Conservation (phyloP, 2,797 vertebrate species). For the Dryobates pubescens region DNA sequence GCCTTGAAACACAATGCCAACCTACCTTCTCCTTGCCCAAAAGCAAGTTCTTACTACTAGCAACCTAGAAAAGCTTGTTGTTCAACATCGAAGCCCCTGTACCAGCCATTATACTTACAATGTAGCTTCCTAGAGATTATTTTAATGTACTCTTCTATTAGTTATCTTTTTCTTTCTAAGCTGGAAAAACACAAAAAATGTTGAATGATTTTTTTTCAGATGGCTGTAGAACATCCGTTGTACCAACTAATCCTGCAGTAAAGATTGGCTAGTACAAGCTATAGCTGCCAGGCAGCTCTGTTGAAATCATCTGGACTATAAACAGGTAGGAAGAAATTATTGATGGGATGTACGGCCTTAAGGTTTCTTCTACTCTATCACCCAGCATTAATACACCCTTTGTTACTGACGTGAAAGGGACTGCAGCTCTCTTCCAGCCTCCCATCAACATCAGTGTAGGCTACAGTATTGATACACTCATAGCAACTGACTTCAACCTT, state of each 20-base stretch:
- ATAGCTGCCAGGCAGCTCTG: not conserved
- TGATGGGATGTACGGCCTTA: not conserved
- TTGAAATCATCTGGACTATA: not conserved
- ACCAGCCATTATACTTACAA: not conserved
- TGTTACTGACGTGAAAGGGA: not conserved
- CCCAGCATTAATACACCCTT: not conserved
- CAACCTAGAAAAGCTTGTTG: not conserved
- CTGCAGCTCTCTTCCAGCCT: not conserved
- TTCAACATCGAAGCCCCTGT: not conserved
- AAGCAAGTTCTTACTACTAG: not conserved
- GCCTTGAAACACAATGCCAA: not conserved
- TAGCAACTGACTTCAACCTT: not conserved
- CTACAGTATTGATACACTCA: not conserved
- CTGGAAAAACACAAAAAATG: not conserved
- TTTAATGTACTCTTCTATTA: not conserved
- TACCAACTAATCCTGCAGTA: not conserved
- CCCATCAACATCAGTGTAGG: not conserved
- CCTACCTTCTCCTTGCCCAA: not conserved
- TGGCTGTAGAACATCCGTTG: not conserved
- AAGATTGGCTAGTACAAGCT: not conserved
- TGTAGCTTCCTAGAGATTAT: not conserved
- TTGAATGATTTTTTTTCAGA: not conserved
- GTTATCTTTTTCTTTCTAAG: not conserved
- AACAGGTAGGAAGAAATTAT: not conserved
- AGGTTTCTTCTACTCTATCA: not conserved